Evolutionary conservation across 2,888 invertebrate genomes (phyloP), one percentile per base, ranked within the genome.

Genomic region (Margaritifera margaritifera): DNA sequence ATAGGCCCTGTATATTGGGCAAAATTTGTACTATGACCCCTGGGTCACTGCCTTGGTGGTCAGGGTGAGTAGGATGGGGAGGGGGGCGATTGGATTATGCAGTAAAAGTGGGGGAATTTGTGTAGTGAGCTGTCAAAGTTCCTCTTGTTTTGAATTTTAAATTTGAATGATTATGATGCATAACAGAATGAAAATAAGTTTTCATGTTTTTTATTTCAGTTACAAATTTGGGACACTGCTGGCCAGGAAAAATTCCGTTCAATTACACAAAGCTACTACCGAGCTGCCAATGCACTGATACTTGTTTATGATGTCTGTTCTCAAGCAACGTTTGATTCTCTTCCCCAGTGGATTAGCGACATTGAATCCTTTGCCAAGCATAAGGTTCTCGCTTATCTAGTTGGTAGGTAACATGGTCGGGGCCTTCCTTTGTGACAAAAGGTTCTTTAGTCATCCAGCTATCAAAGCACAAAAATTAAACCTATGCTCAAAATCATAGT

Each of bases 171-270:
- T 56, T 56, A 56, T 56, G 22, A 56, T 15, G 11, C 2, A 42
- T 15, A 42, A 3, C 15, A 22, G 6, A 42, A n/a, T 31, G 18
- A n/a, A 22, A 24, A 24, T 59, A 25, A 27, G 15, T 27, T 15
- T 59, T n/a, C 19, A 4, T n/a, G 24, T 5, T 65, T 60, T 59
- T 62, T 56, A 59, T 70, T 91, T 74, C 86, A 97, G 96, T 92
- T 99, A 71, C 98, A 99, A 93, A 98, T 99, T 89, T 99, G 99
- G 98, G 98, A 98, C 88, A 98, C 98, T 19, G 98, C 98, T 2
- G 98, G 98, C 0, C 98, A 98, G 90, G 98, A 98, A 90, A 82
- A 92, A 80, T 99, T 99, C 90, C 93, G 99, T 68, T 97, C 98
- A 5, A 99, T 99, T 81, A 99, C 98, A 2, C 98, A 99, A 90